Base-by-base conservation (phyloP, 2,888 invertebrate genomes). In the Steinernema carpocapsae region DNA sequence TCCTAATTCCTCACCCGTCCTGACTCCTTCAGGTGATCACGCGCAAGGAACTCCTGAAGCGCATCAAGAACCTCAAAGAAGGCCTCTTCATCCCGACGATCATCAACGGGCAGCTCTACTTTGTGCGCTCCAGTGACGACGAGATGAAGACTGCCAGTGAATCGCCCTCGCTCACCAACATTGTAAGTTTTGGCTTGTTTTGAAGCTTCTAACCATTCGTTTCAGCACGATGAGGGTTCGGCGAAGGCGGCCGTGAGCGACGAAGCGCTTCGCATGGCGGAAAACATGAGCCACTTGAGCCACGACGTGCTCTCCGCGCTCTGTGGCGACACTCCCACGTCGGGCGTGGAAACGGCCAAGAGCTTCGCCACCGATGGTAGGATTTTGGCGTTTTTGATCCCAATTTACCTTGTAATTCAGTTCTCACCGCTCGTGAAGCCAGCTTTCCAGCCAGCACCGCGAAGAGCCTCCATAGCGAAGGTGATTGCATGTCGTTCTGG, bases 51-150 rank as follows among this genome's bases (percentile, higher is more conserved):
- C 32, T 64, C 1, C 32, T 64, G 32, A 22, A 26, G 17, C 64
- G 64, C 14, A 29, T 64, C 12, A 22, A 64, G 64, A 64, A 64
- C 10, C 37, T 64, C 17, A 64, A 64, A 17, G 64, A 29, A 22
- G 64, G 64, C 29, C 29, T 29, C 64, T 64, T 32, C 32, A 64
- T 64, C n/a, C 64, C 64, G 17, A 64, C 64, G 17, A 64, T 64
- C 64, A 64, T 64, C 37, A 37, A 64, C 64, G 17, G 17, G 32
- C 64, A 64, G 17, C 64, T 64, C 64, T 64, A 64, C 64, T 64
- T 64, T 29, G 64, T 64, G 17, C 64, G 64, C 32, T 32, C 64
- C 17, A 64, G 29, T 19, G 64, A 64, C 32, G 64, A 64, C 64
- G 64, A 64, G 17, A 1, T 64, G 26, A 22, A 26, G 32, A 64